Base-by-base conservation (phyloP, 2,888 invertebrate species). In the Drosophila anceps region DNA sequence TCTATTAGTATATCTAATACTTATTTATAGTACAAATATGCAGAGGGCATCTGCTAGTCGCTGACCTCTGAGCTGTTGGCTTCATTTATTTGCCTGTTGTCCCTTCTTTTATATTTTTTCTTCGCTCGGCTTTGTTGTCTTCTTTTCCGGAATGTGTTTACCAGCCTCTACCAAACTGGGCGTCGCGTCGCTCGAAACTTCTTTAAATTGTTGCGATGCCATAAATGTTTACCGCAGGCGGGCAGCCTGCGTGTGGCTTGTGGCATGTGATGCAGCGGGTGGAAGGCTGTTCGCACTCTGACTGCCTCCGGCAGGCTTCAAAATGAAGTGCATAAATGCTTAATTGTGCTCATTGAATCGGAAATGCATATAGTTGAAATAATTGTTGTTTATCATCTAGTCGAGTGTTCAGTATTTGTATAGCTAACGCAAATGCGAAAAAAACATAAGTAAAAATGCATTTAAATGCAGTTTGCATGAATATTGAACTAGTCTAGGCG, bases 131-230 rank as follows among this genome's bases (percentile, higher is more conserved):
- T 74, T 63, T 73, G 79, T 75, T 69, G 64, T 77, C 61, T 55
- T 51, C 62, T 27, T 18, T 31, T 54, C 33, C 43, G 78, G 73
- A 84, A 84, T 87, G 85, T 82, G 82, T 82, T 82, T 80, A 78
- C 85, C 76, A 61, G 62, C 58, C 71, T 73, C 75, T 80, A 73
- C 75, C 75, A 69, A 79, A 77, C 80, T 72, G 69, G 65, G 60
- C 60, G 61, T 53, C 71, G 69, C 68, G 55, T 60, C 68, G 69
- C 71, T 58, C 77, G 82, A 73, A 85, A 88, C 83, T 85, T 82
- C 75, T 85, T 88, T 54, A 88, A 88, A 84, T 88, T 85, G 69
- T 79, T 82, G 70, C 76, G 76, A 85, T 84, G 69, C 84, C 88
- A 81, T 79, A 88, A 88, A 80, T 78, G 75, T 60, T 62, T 62